These are phyloP conservation scores for Heteropelma amictum DNA, from an alignment of 2,888 invertebrate genomes.

Conservation along the genomic window DNA sequence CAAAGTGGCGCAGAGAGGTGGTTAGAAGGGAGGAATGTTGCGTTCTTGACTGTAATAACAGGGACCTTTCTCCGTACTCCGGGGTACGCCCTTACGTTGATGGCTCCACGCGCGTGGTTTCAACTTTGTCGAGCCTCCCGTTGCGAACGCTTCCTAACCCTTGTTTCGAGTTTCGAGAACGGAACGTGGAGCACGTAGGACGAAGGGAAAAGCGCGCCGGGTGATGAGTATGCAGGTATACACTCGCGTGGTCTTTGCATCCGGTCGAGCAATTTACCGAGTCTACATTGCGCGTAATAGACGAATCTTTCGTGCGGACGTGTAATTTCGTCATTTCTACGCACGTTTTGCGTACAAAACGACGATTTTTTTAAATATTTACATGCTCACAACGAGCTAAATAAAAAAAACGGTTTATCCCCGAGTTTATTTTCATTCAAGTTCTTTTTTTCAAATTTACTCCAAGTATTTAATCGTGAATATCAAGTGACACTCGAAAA, in stretches of 20 bases:
- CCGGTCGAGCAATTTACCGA: constrained; percentile 44
- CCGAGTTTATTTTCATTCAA: background rate
- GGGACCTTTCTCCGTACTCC: constrained; percentile 60
- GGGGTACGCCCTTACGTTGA: constrained; percentile 36
- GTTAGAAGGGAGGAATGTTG: constrained; percentile 20
- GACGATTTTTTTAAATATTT: no score
- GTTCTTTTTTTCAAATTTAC: background rate
- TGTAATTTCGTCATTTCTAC: background rate
- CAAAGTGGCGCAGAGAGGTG: background rate
- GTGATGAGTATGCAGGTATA: constrained; percentile 39
- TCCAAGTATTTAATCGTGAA: background rate
- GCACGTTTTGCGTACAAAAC: background rate
- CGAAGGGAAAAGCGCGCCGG: constrained; percentile 33
- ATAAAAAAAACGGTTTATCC: no score
- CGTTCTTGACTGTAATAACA: constrained; percentile 73
- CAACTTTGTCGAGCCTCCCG: constrained; percentile 51
- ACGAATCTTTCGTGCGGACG: background rate
- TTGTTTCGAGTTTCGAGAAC: constrained; percentile 50
- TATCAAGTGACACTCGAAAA: background rate
- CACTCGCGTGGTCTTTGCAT: constrained; percentile 30
- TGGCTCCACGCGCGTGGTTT: constrained; percentile 51
- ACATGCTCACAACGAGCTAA: no score
- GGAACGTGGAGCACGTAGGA: constrained; percentile 53
- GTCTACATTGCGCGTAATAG: constrained; percentile 22
- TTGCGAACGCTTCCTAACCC: constrained; percentile 39